A percentile compares a stretch with the other conserved stretches of the same genome.
phyloP scores from a whole-genome alignment of 2,888 invertebrate species.

The Tipula confusa region DNA sequence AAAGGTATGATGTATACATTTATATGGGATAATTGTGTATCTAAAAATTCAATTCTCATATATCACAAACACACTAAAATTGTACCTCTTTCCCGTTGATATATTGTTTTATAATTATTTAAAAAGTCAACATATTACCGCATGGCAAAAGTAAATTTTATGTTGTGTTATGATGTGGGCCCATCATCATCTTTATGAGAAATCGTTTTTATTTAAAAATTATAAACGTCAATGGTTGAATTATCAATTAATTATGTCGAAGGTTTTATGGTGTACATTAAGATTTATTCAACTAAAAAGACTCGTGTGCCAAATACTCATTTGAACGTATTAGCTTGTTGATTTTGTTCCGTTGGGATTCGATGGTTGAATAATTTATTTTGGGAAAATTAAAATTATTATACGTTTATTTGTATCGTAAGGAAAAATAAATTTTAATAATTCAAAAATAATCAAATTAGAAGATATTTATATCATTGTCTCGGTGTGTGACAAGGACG shows the following conservation, averaged over 20 bases:
- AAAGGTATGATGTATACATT: not conserved
- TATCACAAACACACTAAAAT: not conserved
- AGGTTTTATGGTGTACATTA: not conserved
- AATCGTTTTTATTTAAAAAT: not conserved
- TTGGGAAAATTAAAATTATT: not conserved
- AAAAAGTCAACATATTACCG: not conserved
- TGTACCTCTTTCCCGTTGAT: not conserved
- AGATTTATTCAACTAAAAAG: not conserved
- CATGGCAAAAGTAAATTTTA: not conserved
- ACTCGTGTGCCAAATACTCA: not conserved
- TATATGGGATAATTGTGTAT: not conserved
- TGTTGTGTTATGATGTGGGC: not conserved
- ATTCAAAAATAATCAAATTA: constrained; percentile 3
- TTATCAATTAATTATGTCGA: not conserved
- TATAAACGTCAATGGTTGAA: not conserved
- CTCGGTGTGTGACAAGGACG: not conserved
- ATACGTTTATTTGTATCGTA: not conserved
- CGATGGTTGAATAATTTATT: not conserved
- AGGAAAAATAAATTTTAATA: not conserved
- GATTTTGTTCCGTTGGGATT: not conserved
- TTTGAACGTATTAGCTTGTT: not conserved
- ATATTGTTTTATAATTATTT: not conserved
- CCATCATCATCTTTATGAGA: not conserved
- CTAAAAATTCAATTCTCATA: not conserved
- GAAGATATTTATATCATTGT: constrained; percentile 3